Conservation (phyloP, 2,888 invertebrate genomes). For the Tetragnatha montana region DNA sequence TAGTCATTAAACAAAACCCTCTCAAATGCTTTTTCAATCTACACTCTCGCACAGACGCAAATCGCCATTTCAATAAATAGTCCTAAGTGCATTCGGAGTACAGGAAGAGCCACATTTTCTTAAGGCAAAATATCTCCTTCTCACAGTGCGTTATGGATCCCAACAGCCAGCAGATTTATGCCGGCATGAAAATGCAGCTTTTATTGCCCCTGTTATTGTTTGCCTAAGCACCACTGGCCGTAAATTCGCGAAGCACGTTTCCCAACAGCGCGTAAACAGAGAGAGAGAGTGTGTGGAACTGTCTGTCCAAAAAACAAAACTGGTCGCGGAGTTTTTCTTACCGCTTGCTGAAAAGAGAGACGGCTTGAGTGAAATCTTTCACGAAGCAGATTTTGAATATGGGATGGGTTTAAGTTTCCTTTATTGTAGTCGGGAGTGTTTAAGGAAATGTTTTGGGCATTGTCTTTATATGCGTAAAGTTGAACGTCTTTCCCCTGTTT, state of each 20-base stretch:
- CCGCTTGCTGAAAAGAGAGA: not conserved
- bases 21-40: no score
- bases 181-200: not conserved
- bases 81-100: not conserved
- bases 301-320: not conserved
- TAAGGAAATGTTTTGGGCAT: no score
- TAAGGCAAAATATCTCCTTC: not conserved
- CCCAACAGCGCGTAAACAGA: slow-evolving; percentile 1
- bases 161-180: slow-evolving; percentile 26
- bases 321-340: not conserved
- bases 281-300: no score
- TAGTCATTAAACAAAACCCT: no score
- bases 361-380: not conserved
- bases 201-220: slow-evolving; percentile 39
- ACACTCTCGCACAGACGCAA: no score
- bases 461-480: no score
- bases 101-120: not conserved
- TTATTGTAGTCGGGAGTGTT: no score
- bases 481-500: no score
- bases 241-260: slow-evolving; percentile 1
- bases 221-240: slow-evolving; percentile 3
- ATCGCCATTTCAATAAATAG: no score
- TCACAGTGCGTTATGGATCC: not conserved
- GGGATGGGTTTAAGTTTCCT: no score
- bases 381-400: not conserved